A percentile compares a stretch with the other conserved stretches of the same genome.
Evolutionary conservation across 2,113 vertebrate genomes (phyloP).

Genomic region (Gopherus evgoodei): DNA sequence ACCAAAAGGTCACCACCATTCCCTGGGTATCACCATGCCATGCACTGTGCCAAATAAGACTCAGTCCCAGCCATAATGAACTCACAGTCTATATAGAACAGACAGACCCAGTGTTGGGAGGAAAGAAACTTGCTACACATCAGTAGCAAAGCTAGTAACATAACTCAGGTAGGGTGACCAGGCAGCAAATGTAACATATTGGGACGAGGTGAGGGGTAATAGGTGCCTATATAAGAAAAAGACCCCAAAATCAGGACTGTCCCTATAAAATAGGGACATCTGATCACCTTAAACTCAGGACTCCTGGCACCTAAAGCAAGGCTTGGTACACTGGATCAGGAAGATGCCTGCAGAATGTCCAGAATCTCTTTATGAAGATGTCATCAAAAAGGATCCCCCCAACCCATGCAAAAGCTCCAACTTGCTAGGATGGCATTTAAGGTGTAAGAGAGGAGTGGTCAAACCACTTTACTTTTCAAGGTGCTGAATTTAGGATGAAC

Average conservation of each 20-base stretch:
- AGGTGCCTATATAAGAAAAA: too few relatives aligned
- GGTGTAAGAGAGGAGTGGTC: rapidly evolving
- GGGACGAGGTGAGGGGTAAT: too few relatives aligned
- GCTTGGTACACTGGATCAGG: neutral
- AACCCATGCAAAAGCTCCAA: neutral
- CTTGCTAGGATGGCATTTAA: neutral
- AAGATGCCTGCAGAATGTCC: neutral
- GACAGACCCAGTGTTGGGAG: neutral
- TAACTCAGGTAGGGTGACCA: neutral
- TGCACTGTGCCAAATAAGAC: neutral
- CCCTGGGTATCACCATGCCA: neutral
- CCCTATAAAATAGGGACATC: too few relatives aligned
- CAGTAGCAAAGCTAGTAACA: neutral
- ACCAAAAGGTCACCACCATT: neutral
- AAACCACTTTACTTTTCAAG: neutral
- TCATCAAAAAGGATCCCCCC: rapidly evolving
- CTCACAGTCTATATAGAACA: neutral
- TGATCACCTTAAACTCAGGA: neutral
- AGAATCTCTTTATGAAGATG: neutral
- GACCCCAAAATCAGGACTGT: too few relatives aligned
- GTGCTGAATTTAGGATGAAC: rapidly evolving
- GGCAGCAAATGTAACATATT: too few relatives aligned
- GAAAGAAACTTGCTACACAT: neutral
- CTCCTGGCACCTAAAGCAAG: neutral
- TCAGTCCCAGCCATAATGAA: neutral